phyloP scores from a whole-genome alignment of 2,113 vertebrate genomes.

The Zosterops lateralis region DNA sequence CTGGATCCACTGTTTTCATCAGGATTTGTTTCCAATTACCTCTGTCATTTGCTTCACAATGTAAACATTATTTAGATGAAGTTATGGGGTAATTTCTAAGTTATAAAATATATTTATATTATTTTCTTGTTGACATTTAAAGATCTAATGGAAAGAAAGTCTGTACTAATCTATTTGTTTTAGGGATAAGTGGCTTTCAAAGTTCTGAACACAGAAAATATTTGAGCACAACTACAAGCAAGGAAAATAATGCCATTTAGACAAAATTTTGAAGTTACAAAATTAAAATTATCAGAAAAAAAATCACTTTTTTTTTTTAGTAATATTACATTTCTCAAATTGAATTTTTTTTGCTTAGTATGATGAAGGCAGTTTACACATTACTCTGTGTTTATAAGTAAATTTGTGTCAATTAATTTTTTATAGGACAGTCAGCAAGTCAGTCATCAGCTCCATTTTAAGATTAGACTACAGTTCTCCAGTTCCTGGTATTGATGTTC shows the following conservation, averaged over 20 bases:
- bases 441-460: background rate
- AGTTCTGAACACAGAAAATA: background rate
- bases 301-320: background rate
- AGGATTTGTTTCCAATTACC: background rate
- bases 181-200: background rate
- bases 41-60: background rate
- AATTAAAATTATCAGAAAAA: background rate
- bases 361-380: background rate
- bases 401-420: background rate
- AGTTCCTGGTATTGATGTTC: background rate
- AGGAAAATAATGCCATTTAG: background rate
- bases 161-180: background rate
- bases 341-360: background rate
- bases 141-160: background rate
- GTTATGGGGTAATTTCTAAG: background rate
- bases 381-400: background rate
- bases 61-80: background rate
- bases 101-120: background rate
- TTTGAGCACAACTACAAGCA: background rate
- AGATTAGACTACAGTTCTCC: background rate
- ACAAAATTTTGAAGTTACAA: background rate
- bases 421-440: background rate
- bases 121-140: background rate
- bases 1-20: background rate
- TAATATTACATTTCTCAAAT: background rate